Evolutionary conservation across 2,113 vertebrate species (phyloP).

Genomic region (human): GRCh38 chr1:117964501-117965000

Average conservation of each 20-base stretch:
- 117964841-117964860: background rate
- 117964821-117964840: background rate
- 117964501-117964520: background rate
- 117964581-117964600: no score
- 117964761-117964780: background rate
- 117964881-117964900: background rate
- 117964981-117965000: background rate
- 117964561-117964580: no score
- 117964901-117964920: background rate
- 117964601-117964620: background rate
- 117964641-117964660: background rate
- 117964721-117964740: background rate
- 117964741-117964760: constrained; percentile 5
- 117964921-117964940: background rate
- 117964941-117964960: background rate
- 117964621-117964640: background rate
- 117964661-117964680: background rate
- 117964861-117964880: background rate
- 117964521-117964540: background rate
- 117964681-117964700: background rate
- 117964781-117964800: background rate
- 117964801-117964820: background rate
- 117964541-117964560: background rate
- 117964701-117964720: background rate
- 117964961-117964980: background rate